Base-by-base conservation (phyloP, 2,113 vertebrate genomes). In the Phyllostomus discolor region DNA sequence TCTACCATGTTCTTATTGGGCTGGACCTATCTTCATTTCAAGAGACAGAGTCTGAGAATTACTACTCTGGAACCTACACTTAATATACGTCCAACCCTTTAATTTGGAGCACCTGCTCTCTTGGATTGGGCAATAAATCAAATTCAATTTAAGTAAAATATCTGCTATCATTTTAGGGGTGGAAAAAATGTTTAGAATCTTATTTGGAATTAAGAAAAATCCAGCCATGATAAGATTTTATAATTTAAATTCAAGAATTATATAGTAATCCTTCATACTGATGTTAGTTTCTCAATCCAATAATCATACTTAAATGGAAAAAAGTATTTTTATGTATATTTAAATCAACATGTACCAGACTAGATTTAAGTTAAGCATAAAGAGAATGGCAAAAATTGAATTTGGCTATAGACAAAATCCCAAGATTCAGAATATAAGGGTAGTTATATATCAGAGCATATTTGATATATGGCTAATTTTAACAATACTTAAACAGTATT, bases 271-370 rank as follows among this genome's bases (percentile, higher is more conserved):
- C 15, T 59, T 73, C 17, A 48, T 66, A 17, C 4, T 89, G n/a
- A 70, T 92, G 19, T 95, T 83, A 80, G 24, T 80, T 91, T 95
- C 48, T 89, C 20, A 66, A 31, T 81, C 79, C 67, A 73, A 83
- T 10, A 66, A 76, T 70, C 80, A 94, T 79, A 93, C 35, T 95
- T 83, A 91, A 67, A 46, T 54, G 22, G 8, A 41, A 31, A 50
- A 81, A 52, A 76, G 35, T 8, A 35, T 76, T 84, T 96, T 57
- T 41, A 64, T 79, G 16, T 89, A 64, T 82, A 83, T 95, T 78
- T 82, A 92, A 73, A 96, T 93, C 12, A 72, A 9, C n/a, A 80
- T 5, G 12, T 35, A 78, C 28, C 33, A 86, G 50, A 54, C 81
- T 83, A 75, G 31, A 66, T 31, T 93, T 64, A 88, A 76, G 10